Evolutionary conservation across 1,140 invertebrate species (phyloP).

Genomic region (Dryas iulia): DNA sequence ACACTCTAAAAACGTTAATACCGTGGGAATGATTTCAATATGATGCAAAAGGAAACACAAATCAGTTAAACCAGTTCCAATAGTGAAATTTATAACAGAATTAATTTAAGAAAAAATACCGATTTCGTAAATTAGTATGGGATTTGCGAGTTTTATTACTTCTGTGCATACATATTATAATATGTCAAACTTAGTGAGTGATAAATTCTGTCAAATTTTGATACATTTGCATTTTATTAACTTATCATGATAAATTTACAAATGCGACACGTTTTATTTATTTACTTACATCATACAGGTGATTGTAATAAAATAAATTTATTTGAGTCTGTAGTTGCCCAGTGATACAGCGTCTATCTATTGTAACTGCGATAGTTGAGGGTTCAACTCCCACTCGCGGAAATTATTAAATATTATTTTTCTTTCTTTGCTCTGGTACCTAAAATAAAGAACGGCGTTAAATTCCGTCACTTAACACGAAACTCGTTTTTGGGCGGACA

Average conservation of each 20-base stretch:
- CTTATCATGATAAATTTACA: constrained; percentile 7
- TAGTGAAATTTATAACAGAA: constrained; percentile 44
- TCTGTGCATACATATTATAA: constrained; percentile 10
- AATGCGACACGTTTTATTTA: not conserved
- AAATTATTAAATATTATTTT: too few relatives aligned
- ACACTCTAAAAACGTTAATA: constrained; percentile 18
- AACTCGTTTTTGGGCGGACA: too few relatives aligned
- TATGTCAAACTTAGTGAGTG: constrained; percentile 26
- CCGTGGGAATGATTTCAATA: constrained; percentile 42
- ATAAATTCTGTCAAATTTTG: constrained; percentile 16
- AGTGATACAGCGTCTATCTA: too few relatives aligned
- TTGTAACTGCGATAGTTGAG: too few relatives aligned
- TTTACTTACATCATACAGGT: not conserved
- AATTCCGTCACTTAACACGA: too few relatives aligned
- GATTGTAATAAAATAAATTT: too few relatives aligned
- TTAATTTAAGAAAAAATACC: constrained; percentile 38
- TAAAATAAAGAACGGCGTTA: too few relatives aligned
- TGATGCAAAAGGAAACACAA: constrained; percentile 40
- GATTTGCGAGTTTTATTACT: constrained; percentile 26
- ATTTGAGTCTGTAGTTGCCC: too few relatives aligned
- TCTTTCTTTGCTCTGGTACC: too few relatives aligned
- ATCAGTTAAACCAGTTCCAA: constrained; percentile 43
- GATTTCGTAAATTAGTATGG: constrained; percentile 27
- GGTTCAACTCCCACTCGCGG: too few relatives aligned
- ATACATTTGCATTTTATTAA: constrained; percentile 24